phyloP scores from a whole-genome alignment of 2,888 invertebrate species.

The Lithophane socia region DNA sequence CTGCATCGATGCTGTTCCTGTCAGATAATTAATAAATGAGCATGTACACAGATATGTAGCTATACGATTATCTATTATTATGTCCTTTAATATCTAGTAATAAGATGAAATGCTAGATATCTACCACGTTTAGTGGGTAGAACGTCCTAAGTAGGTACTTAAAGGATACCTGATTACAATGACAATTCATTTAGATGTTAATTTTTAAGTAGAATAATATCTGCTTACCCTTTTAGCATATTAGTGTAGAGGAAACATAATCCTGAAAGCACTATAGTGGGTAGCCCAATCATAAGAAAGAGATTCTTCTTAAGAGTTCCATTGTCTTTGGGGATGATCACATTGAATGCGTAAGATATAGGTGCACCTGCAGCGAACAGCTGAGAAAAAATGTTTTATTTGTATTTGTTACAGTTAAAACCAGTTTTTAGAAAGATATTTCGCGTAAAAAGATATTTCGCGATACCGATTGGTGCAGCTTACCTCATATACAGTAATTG shows the following conservation, averaged over 20 bases:
- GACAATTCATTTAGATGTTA: conserved; percentile 26
- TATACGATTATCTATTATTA: conserved; percentile 41
- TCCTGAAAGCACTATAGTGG: conserved; percentile 80
- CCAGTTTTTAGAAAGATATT: no score
- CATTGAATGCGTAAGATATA: conserved; percentile 85
- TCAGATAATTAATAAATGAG: conserved; percentile 44
- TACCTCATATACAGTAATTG: conserved; percentile 87
- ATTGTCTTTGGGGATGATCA: conserved; percentile 79
- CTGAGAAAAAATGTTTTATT: conserved; percentile 66
- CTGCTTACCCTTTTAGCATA: conserved; percentile 85
- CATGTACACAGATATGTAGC: conserved; percentile 38
- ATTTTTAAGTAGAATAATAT: conserved; percentile 22
- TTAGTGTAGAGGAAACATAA: conserved; percentile 87
- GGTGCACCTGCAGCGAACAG: conserved; percentile 87
- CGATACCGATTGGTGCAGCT: conserved; percentile 37
- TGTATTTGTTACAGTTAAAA: no score
- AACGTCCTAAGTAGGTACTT: conserved; percentile 23
- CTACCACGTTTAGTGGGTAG: conserved; percentile 11
- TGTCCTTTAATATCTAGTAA: conserved; percentile 22
- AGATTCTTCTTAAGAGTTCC: conserved; percentile 80
- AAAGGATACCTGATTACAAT: conserved; percentile 32
- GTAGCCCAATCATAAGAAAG: conserved; percentile 81
- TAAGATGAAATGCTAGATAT: conserved; percentile 44
- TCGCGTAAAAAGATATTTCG: not conserved
- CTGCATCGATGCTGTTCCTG: conserved; percentile 90